Evolutionary conservation across 2,797 vertebrate genomes (phyloP).

Genomic region (Enteromius treurensis): DNA sequence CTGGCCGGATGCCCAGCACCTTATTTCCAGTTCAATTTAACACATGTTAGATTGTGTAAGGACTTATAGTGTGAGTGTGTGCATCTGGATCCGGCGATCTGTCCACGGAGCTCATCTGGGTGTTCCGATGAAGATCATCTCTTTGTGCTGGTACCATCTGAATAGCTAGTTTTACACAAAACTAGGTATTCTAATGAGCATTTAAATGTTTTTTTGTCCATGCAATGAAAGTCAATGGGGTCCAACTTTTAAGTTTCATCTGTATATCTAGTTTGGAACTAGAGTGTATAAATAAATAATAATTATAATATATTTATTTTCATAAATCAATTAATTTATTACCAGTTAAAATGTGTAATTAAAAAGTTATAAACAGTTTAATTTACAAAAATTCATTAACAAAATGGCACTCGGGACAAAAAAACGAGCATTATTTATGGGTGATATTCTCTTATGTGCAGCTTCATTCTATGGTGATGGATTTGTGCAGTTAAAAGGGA

Average conservation of each 20-base stretch:
- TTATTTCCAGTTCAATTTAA: no score
- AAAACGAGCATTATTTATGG: not conserved
- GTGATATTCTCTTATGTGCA: constrained; percentile 60
- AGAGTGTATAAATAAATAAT: not conserved
- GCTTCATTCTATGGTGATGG: constrained; percentile 93
- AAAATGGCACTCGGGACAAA: constrained; percentile 47
- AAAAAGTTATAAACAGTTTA: not conserved
- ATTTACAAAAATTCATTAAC: not conserved
- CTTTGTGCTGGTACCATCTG: no score
- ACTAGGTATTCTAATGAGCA: not conserved
- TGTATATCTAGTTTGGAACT: not conserved
- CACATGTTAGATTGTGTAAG: no score
- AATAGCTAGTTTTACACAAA: not conserved
- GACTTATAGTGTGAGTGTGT: no score
- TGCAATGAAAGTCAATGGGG: not conserved
- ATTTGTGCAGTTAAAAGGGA: constrained; percentile 83
- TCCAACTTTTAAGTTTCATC: no score
- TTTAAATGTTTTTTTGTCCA: not conserved
- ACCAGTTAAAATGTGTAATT: not conserved
- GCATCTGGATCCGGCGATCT: no score
- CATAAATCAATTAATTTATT: not conserved
- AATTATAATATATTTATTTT: not conserved
- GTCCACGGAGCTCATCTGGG: no score
- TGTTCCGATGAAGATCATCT: no score
- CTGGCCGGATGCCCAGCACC: no score